phyloP scores from a whole-genome alignment of 2,113 vertebrate species.

The Myiozetetes cayanensis region DNA sequence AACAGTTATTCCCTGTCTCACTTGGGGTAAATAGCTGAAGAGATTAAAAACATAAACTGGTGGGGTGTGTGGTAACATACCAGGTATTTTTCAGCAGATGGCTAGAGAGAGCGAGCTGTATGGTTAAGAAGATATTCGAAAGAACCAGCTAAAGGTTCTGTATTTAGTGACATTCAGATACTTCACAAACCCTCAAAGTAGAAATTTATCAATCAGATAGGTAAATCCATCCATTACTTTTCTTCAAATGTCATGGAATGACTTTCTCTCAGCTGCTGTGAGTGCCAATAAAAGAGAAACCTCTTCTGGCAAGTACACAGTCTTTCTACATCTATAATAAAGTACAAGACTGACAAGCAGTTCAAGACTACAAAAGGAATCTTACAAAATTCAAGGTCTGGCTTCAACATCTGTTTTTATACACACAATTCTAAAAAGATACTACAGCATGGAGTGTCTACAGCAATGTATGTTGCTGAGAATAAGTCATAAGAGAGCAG shows the following conservation, averaged over 20 bases:
- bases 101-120: background rate
- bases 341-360: background rate
- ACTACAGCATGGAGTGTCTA: background rate
- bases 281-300: constrained; percentile 19
- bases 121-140: background rate
- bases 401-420: background rate
- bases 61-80: background rate
- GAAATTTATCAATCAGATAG: background rate
- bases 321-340: background rate
- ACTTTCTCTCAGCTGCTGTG: background rate
- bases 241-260: background rate
- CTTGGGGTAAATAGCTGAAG: background rate
- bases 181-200: background rate
- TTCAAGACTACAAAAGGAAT: background rate
- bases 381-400: background rate
- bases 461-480: background rate
- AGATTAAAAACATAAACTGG: background rate
- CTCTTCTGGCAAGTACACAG: background rate
- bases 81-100: background rate
- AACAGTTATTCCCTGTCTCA: background rate
- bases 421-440: background rate
- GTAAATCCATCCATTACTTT: constrained; percentile 15
- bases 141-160: background rate
- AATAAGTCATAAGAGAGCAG: background rate
- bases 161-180: background rate